Percentiles rank a stretch among this genome's conserved stretches.
phyloP scores from a whole-genome alignment of 2,113 vertebrate species.

The Lycaon pictus region DNA sequence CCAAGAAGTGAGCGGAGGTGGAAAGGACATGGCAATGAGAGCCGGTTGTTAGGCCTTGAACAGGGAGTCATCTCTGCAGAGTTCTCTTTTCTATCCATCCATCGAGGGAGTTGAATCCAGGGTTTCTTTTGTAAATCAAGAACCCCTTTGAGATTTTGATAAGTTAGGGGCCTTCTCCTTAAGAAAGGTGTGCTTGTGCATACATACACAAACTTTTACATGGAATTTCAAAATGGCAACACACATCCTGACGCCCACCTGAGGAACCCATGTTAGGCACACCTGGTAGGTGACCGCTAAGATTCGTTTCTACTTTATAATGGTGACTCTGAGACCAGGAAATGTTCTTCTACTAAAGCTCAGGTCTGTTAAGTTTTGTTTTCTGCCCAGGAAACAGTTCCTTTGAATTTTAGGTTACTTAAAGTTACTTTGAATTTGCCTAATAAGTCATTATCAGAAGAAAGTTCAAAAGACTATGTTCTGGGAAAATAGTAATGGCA shows the following conservation, averaged over 20 bases:
- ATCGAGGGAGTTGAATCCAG: neutral
- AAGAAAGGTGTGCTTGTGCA: neutral
- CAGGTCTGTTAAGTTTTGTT: neutral
- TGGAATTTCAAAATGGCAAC: neutral
- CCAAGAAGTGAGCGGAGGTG: neutral
- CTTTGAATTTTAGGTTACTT: slow-evolving; percentile 27
- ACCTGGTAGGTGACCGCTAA: neutral
- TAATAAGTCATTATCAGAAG: neutral
- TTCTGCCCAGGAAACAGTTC: neutral
- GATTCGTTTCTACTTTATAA: neutral
- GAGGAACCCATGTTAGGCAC: neutral
- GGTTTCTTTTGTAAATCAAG: slow-evolving; percentile 18
- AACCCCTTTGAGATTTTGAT: neutral
- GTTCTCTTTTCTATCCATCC: neutral
- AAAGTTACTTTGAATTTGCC: slow-evolving; percentile 16
- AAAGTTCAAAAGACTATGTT: neutral
- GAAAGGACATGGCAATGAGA: neutral
- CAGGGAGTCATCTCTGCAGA: neutral
- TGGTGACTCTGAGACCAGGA: neutral
- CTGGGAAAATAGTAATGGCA: neutral
- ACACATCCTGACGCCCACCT: neutral
- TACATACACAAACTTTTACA: neutral
- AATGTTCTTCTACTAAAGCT: neutral
- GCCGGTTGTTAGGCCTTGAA: neutral
- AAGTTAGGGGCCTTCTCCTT: neutral